Conservation (phyloP, 1,140 invertebrate species). For the Eurytemora carolleeae region DNA sequence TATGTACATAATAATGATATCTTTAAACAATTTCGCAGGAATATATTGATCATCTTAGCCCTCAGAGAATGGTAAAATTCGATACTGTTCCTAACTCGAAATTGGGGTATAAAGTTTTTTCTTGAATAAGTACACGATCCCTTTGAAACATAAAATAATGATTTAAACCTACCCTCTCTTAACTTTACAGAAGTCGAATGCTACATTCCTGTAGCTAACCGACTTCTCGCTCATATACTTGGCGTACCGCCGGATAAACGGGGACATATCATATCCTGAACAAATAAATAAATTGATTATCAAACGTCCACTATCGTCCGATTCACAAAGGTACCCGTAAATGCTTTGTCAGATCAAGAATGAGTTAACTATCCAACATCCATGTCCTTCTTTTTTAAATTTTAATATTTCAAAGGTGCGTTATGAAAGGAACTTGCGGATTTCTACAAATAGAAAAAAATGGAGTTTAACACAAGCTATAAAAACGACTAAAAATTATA, state of each 20-base stretch:
- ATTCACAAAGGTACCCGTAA: neutral
- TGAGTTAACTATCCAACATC: neutral
- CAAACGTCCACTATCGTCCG: neutral
- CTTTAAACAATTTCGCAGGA: no score
- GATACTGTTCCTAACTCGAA: no score
- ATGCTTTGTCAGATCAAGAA: no score
- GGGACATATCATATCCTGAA: constrained; percentile 97
- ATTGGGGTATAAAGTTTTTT: no score
- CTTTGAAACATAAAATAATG: neutral
- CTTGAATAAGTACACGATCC: no score
- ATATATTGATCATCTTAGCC: no score
- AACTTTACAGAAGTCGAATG: constrained; percentile 99
- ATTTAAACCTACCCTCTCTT: constrained; percentile 63
- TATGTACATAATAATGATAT: no score
- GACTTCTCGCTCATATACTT: constrained; percentile 99
- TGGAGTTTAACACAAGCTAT: no score
- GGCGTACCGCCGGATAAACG: constrained; percentile 91
- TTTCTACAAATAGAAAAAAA: no score
- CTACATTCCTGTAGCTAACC: constrained; percentile 86
- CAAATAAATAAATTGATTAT: constrained; percentile 19
- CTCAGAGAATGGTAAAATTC: no score
- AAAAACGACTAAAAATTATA: no score
- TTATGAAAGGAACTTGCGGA: no score
- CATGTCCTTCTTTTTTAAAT: neutral
- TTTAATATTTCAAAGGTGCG: neutral